Conservation (phyloP, 2,888 invertebrate species). For the Acheta domesticus region DNA sequence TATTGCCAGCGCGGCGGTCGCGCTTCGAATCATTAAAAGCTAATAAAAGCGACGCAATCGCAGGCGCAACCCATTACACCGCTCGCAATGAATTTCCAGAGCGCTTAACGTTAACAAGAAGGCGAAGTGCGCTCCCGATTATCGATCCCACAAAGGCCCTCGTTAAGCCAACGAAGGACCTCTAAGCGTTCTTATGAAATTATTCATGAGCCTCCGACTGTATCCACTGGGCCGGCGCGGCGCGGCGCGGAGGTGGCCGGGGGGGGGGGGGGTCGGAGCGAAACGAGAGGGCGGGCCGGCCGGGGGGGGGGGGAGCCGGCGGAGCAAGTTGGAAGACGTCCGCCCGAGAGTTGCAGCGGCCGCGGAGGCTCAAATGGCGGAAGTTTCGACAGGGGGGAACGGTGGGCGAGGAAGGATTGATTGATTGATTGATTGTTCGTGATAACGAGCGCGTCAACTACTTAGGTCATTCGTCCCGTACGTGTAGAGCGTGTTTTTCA, state of each 20-base stretch:
- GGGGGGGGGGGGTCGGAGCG: background rate
- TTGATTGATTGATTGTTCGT: no score
- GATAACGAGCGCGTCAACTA: no score
- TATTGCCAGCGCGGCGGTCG: background rate
- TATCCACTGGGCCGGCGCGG: background rate
- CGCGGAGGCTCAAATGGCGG: background rate
- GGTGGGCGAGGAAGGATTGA: no score
- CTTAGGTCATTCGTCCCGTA: no score
- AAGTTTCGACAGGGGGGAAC: background rate
- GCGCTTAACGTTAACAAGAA: constrained; percentile 7
- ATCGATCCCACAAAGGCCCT: constrained; percentile 5
- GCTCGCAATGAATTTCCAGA: background rate
- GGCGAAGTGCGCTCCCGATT: background rate
- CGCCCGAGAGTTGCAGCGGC: no score
- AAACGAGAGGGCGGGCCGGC: background rate
- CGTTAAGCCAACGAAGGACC: background rate
- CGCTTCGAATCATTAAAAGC: constrained; percentile 7
- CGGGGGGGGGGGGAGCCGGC: no score
- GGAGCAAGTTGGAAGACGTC: no score
- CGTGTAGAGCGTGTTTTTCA: no score
- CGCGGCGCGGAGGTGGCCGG: background rate
- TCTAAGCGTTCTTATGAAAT: constrained; percentile 6
- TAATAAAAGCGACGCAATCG: background rate
- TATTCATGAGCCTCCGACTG: constrained; percentile 7
- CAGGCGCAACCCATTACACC: background rate